Conservation (phyloP, 2,888 invertebrate genomes). For the Diloba caeruleocephala region DNA sequence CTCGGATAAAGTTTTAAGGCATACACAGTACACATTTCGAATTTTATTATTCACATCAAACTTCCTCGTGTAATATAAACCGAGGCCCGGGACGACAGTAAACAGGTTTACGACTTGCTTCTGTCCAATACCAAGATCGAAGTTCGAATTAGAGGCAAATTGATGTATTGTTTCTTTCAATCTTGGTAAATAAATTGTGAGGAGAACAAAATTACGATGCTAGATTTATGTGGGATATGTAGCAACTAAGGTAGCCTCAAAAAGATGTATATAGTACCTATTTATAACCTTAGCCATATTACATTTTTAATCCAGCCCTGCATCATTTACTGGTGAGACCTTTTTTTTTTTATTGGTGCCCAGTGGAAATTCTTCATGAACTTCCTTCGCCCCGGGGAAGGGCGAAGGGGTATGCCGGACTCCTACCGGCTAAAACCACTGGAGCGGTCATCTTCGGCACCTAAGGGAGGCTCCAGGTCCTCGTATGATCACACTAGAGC, state of each 20-base stretch:
- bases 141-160: conserved; percentile 43
- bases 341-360: too few relatives aligned
- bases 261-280: too few relatives aligned
- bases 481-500: too few relatives aligned
- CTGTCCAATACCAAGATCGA: conserved; percentile 41
- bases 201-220: neutral
- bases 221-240: conserved; percentile 8
- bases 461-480: too few relatives aligned
- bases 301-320: too few relatives aligned
- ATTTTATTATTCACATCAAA: conserved; percentile 39
- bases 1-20: conserved; percentile 3
- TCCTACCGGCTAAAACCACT: too few relatives aligned
- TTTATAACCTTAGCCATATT: too few relatives aligned
- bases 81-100: conserved; percentile 38
- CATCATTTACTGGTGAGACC: too few relatives aligned
- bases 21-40: neutral
- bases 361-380: too few relatives aligned
- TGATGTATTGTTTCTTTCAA: conserved; percentile 38
- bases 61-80: conserved; percentile 21
- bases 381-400: too few relatives aligned
- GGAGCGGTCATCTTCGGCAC: too few relatives aligned
- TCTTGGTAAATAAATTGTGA: conserved; percentile 27
- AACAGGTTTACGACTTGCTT: conserved; percentile 56
- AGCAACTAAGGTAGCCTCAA: neutral
- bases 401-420: too few relatives aligned